phyloP scores from a whole-genome alignment of 2,888 invertebrate genomes.

The Stenodera caucasica region DNA sequence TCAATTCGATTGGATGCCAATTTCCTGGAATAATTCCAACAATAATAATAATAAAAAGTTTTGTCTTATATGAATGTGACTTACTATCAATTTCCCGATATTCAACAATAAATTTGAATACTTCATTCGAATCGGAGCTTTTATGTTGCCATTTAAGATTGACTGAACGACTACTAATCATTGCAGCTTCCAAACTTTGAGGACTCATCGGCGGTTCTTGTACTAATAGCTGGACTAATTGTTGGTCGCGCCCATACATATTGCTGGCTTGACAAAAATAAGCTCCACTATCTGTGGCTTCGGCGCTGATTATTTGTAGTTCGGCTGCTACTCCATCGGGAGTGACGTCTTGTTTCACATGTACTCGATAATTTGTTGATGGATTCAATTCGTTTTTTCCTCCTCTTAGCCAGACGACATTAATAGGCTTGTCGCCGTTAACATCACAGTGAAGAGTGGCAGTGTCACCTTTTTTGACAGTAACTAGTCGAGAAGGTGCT shows the following conservation, averaged over 20 bases:
- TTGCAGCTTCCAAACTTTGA: slow-evolving; percentile 66
- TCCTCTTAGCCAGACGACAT: slow-evolving; percentile 72
- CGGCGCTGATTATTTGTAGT: slow-evolving; percentile 69
- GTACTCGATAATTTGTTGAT: slow-evolving; percentile 68
- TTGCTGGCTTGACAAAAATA: slow-evolving; percentile 80
- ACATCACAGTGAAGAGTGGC: slow-evolving; percentile 75
- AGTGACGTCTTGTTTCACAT: slow-evolving; percentile 68
- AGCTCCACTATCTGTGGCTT: slow-evolving; percentile 72
- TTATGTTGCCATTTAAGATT: slow-evolving; percentile 77
- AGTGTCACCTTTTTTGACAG: slow-evolving; percentile 73
- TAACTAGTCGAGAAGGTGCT: slow-evolving; percentile 68
- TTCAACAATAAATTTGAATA: slow-evolving; percentile 70
- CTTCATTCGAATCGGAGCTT: slow-evolving; percentile 69
- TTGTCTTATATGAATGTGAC: too few species aligned
- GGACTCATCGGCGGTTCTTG: slow-evolving; percentile 77
- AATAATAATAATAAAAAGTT: neutral
- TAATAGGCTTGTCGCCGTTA: slow-evolving; percentile 78
- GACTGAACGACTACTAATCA: slow-evolving; percentile 71
- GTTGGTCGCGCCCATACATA: slow-evolving; percentile 71
- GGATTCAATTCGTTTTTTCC: slow-evolving; percentile 71
- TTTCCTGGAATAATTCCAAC: slow-evolving; percentile 51
- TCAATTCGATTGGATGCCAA: slow-evolving; percentile 69
- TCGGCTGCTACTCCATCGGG: slow-evolving; percentile 72
- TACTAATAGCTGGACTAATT: slow-evolving; percentile 70
- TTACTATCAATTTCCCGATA: slow-evolving; percentile 67